These are phyloP conservation scores for Platichthys stellatus DNA, from an alignment of 2,113 vertebrate species.

Conservation along the genomic window DNA sequence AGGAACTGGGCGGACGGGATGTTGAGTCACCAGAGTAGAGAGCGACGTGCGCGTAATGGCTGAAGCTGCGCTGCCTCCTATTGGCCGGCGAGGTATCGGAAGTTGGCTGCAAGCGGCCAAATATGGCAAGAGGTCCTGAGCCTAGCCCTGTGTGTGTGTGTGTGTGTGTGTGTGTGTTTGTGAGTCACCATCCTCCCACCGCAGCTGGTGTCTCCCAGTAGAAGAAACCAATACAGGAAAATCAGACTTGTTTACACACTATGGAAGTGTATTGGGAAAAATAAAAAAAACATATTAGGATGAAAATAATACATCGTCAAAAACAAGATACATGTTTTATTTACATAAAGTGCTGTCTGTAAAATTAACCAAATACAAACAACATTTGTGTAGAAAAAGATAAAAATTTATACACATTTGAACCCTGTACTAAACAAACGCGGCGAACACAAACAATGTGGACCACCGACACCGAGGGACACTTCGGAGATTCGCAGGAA, in stretches of 20 bases:
- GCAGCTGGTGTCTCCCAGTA: constrained; percentile 29
- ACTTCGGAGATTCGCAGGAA: constrained; percentile 1
- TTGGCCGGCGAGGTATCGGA: constrained; percentile 72
- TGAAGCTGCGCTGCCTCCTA: constrained; percentile 42
- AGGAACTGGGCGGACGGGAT: constrained; percentile 50
- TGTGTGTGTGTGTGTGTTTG: background rate
- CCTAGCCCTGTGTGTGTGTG: constrained; percentile 15
- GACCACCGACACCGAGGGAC: constrained; percentile 18
- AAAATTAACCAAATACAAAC: constrained; percentile 47
- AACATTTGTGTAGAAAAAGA: constrained; percentile 36
- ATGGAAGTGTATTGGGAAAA: background rate
- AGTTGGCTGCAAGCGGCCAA: constrained; percentile 64
- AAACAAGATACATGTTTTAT: background rate
- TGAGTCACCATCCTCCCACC: constrained; percentile 51
- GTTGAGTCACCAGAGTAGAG: constrained; percentile 64
- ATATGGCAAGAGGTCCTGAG: constrained; percentile 65
- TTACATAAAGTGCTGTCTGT: constrained; percentile 6
- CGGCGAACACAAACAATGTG: background rate
- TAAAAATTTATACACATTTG: constrained; percentile 26
- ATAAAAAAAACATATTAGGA: background rate
- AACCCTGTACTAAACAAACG: constrained; percentile 4
- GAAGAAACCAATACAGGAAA: background rate
- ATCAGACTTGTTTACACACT: constrained; percentile 9
- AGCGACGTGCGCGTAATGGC: constrained; percentile 27
- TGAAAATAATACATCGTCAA: background rate